phyloP scores from a whole-genome alignment of 2,113 vertebrate species.

The Lathamus discolor region DNA sequence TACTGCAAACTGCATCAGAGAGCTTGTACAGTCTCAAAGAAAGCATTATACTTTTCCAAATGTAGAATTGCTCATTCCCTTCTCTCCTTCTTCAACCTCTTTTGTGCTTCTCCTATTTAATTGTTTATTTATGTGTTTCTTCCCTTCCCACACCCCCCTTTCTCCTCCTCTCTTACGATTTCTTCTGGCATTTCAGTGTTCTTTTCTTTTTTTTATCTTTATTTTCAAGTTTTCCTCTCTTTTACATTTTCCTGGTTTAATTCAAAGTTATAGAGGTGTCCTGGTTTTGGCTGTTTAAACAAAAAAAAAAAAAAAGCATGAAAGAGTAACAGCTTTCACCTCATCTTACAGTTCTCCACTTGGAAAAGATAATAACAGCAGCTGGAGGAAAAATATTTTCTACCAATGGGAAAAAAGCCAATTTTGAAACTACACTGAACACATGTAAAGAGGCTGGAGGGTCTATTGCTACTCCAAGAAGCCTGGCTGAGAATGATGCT shows the following conservation, averaged over 20 bases:
- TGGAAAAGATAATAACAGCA: background rate
- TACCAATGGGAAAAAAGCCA: background rate
- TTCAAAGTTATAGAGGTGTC: background rate
- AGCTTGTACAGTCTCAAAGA: background rate
- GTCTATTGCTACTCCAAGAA: conserved; percentile 22
- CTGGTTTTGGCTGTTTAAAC: background rate
- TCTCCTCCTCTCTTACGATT: background rate
- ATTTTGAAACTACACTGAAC: background rate
- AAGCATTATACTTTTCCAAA: background rate
- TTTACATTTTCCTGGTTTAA: background rate
- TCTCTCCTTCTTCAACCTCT: background rate
- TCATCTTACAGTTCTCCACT: background rate
- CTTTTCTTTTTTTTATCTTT: background rate
- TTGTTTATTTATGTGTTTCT: background rate
- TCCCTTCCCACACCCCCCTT: background rate
- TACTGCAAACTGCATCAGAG: background rate
- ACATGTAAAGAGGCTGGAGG: background rate
- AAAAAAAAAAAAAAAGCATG: background rate
- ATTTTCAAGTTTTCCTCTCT: background rate
- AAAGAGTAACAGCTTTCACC: background rate
- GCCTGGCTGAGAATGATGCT: background rate
- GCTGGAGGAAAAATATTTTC: conserved; percentile 29
- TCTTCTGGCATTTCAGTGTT: background rate
- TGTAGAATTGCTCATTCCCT: background rate
- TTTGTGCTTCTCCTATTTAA: background rate